Base-by-base conservation (phyloP, 1,140 invertebrate species). In the Achroia grisella region DNA sequence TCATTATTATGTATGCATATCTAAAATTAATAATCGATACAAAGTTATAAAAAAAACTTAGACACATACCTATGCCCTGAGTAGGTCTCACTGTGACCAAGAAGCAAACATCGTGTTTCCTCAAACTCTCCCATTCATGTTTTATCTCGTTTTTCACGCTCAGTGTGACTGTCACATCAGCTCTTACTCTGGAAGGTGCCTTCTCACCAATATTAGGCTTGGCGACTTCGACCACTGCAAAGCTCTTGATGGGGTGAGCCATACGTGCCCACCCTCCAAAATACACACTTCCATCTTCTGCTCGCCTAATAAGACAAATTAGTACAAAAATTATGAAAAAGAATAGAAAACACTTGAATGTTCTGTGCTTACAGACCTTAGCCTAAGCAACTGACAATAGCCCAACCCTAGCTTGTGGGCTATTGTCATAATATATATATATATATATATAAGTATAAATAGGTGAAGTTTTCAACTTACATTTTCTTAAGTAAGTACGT, bases 181-280 rank as follows among this genome's bases (percentile, higher is more conserved):
- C 98, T 33, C 95, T 88, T 0, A 99, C 98, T 46, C 95, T 83
- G 0, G 97, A 97, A 0, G 98, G 98, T 48, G 95, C 92, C 66
- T 94, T 97, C 77, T 99, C 97, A 0, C 98, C 93, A 8, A 96
- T 92, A 74, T 95, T 94, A 0, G 94, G 94, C 67, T 95, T 95
- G 0, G 93, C 92, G 1, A 96, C 94, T 87, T 99, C 97, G n/a
- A 99, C 95, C 10, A 99, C 94, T 8, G 94, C 93, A 86, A 99
- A 99, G 48, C 92, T 92, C 5, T 91, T 88, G 31, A 99, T 95
- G 0, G 97, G 96, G 62, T 98, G 94, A 1, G 98, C 98, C 98
- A 99, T 99, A 50, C 97, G 89, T 0, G 98, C 97, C 97, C 98
- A 99, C 10, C 98, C 98, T 5, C 96, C 96, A 87, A 98, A 99